These are phyloP conservation scores for Drosophila melanosoma DNA, from an alignment of 2,888 invertebrate species.

Conservation along the genomic window DNA sequence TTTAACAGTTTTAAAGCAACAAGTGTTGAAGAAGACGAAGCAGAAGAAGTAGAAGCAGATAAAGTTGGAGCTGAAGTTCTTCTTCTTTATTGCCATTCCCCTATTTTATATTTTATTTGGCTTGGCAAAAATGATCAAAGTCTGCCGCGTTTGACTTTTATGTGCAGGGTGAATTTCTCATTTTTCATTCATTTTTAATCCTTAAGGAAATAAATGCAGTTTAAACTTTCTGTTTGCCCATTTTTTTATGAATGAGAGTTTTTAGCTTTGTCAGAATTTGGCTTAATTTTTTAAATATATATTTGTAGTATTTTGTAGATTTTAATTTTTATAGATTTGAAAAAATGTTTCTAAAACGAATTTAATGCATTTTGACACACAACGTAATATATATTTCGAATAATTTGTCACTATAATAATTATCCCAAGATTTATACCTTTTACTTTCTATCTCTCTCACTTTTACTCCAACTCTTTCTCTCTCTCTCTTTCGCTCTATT, in stretches of 20 bases:
- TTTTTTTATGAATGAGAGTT: neutral
- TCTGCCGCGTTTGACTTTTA: conserved; percentile 12
- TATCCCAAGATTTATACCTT: too few species aligned
- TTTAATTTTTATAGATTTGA: neutral
- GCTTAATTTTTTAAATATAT: neutral
- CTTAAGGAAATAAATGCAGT: neutral
- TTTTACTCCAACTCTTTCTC: neutral
- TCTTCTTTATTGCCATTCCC: neutral
- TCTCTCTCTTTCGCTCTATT: neutral
- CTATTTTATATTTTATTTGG: neutral
- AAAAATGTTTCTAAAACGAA: neutral
- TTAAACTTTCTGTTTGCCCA: neutral
- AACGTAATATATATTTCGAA: neutral
- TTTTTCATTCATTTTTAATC: neutral
- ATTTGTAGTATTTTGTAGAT: neutral
- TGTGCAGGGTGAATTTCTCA: neutral
- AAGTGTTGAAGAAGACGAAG: conserved; percentile 20
- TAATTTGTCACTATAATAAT: neutral
- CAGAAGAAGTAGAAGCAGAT: neutral
- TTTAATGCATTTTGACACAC: neutral
- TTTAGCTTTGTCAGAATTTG: neutral
- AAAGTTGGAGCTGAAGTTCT: conserved; percentile 1
- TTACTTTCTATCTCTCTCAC: too few species aligned
- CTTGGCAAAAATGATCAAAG: conserved; percentile 27
- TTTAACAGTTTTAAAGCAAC: conserved; percentile 35